Evolutionary conservation across 2,797 vertebrate genomes (phyloP), one percentile per base, ranked within the genome.

Genomic region (Pangasius larnaudii): DNA sequence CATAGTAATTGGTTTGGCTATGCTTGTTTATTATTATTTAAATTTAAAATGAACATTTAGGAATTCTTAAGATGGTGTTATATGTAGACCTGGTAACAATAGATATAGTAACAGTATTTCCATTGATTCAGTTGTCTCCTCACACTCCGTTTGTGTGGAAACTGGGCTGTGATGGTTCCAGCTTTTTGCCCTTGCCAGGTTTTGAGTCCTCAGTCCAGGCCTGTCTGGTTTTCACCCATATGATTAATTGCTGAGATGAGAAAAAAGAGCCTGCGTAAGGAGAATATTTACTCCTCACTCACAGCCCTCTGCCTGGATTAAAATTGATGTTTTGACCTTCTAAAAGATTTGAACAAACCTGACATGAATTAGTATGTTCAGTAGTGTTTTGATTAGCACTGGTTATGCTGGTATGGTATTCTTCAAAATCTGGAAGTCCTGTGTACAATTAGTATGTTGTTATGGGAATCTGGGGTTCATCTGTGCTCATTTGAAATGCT

Each of bases 171-270:
- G 83, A 39, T 67, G 74, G 42, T 18, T 65, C 30, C 30, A 79
- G 51, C 58, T 24, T 67, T 78, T 51, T 53, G 46, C 71, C 63
- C 30, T 77, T 82, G 56, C 86, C 88, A 90, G 78, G 42, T 67
- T 86, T 59, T 53, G 11, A 63, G 36, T 87, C 58, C 36, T 86
- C 89, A 90, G 89, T 79, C 77, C 49, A 56, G 77, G 63, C 72
- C 89, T 83, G 86, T 84, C 85, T 46, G 86, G 87, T 91, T 94
- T 92, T 86, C 88, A 84, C 75, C 77, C 85, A 85, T 81, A 49
- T 51, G 58, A 33, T 84, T 33, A 82, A 83, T 91, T 93, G 10
- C 89, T 92, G 89, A 90, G 91, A 91, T 91, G 86, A 90, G 46
- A 36, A 51, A 79, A 53, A 53, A 10, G 51, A 33, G 77, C 36